Percentiles rank a stretch among this genome's conserved stretches.
Evolutionary conservation across 2,113 vertebrate species (phyloP).

Genomic region (Saimiri boliviensis): DNA sequence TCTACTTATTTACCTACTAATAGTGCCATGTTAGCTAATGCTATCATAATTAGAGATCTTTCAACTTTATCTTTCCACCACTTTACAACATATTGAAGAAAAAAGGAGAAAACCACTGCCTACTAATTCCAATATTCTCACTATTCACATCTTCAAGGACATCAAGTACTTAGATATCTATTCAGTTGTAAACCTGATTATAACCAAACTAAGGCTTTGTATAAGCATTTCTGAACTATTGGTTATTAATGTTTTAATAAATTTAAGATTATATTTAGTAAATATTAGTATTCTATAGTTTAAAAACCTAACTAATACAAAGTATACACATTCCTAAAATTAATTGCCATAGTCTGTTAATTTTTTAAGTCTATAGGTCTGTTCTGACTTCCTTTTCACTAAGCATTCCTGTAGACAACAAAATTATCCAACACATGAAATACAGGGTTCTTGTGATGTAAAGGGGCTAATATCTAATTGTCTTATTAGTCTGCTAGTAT

Average conservation of each 20-base stretch:
- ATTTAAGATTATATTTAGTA: background rate
- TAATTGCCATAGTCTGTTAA: background rate
- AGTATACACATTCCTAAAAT: background rate
- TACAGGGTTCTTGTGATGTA: background rate
- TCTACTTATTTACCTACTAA: background rate
- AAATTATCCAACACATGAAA: background rate
- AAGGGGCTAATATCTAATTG: background rate
- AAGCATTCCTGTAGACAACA: background rate
- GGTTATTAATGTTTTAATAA: background rate
- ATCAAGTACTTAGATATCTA: background rate
- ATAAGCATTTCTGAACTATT: background rate
- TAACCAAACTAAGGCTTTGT: background rate
- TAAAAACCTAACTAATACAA: background rate
- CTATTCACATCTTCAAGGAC: background rate
- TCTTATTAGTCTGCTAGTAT: background rate
- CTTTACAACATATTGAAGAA: background rate
- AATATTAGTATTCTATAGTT: constrained; percentile 7
- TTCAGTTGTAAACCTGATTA: background rate
- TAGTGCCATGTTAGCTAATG: background rate
- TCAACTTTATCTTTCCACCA: background rate
- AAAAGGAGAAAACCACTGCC: background rate
- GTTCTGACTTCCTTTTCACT: background rate
- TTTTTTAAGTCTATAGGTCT: background rate
- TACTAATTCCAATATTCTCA: background rate
- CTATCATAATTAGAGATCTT: background rate